phyloP scores from a whole-genome alignment of 2,113 vertebrate species.

The Marmota monax region DNA sequence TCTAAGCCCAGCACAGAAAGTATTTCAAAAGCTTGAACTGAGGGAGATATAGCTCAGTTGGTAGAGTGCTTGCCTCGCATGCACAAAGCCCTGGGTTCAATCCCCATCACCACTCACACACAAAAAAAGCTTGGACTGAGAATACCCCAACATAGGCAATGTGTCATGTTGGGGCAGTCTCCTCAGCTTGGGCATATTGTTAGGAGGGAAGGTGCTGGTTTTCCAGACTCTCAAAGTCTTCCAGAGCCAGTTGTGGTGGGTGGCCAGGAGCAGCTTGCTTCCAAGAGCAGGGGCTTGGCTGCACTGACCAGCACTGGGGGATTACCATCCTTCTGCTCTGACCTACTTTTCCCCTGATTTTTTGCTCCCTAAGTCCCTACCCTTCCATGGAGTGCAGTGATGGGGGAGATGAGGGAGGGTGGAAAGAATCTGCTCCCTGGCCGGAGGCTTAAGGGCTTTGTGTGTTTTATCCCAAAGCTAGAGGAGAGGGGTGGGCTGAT shows the following conservation, averaged over 20 bases:
- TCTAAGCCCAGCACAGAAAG: constrained; percentile 13
- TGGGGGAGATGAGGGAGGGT: constrained; percentile 80
- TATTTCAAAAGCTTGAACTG: neutral
- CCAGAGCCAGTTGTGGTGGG: neutral
- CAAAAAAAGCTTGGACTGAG: neutral
- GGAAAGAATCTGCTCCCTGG: constrained; percentile 88
- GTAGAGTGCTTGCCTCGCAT: too few relatives aligned
- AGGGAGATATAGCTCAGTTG: neutral
- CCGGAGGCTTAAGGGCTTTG: constrained; percentile 88
- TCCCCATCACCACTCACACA: too few relatives aligned
- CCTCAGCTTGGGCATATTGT: neutral
- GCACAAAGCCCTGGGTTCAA: too few relatives aligned
- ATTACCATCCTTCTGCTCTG: constrained; percentile 81
- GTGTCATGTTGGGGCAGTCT: neutral
- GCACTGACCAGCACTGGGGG: neutral
- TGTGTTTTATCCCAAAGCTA: constrained; percentile 84
- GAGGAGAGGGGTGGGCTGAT: constrained; percentile 58
- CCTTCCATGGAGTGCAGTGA: constrained; percentile 82
- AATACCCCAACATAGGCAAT: neutral
- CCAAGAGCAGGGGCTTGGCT: neutral
- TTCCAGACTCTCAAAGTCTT: constrained; percentile 13
- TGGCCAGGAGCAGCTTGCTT: neutral
- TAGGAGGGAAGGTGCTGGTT: neutral
- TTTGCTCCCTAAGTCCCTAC: constrained; percentile 87
- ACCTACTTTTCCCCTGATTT: constrained; percentile 88